Base-by-base conservation (phyloP, 1,140 invertebrate species). In the Macrobrachium rosenbergii region DNA sequence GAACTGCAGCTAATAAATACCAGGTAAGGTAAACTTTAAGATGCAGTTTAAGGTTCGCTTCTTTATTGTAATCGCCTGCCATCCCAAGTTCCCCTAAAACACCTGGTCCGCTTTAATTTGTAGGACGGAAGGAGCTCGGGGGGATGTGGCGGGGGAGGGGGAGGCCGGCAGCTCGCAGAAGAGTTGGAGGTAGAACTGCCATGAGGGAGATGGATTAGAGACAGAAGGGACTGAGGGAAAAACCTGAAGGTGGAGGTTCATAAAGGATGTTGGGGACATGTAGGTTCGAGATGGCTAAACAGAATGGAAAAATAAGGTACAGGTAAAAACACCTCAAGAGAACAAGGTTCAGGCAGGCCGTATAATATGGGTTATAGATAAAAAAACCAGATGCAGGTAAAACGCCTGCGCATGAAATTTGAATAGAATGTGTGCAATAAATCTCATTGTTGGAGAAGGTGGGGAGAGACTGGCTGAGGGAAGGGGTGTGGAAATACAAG, bases 401-500 rank as follows among this genome's bases (percentile, higher is more conserved):
- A 52, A 52, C 52, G 12, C 28, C 28, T 37, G 28, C 3, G 28
- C 28, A 37, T 37, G 28, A 37, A 37, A 37, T 37, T 37, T 37
- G 28, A 37, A 37, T 37, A 37, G 28, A 37, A 37, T 37, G 28
- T 37, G 28, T 37, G 28, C 1, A 37, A 1, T 3, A 37, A 37
- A 37, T 37, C 1, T 37, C 1, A 37, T 37, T 52, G 43, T 10
- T 37, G 62, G 45, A 64, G 17, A 19, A 21, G 63, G 19, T 16
- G 5, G 79, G 43, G 79, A 63, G 79, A 69, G 59, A 63, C 16
- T 19, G 28, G 23, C 21, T 28, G 78, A 63, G 21, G 64, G 78
- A 37, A 37, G 3, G 23, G 28, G 78, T n/a, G 78, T 16, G 62
- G 37, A 23, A 21, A 28, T 23, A 21, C 12, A 52, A 52, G n/a